A percentile compares a stretch with the other conserved stretches of the same genome.
These are phyloP conservation scores for Chaetura pelagica DNA, from an alignment of 2,113 vertebrate genomes.

Conservation along the genomic window DNA sequence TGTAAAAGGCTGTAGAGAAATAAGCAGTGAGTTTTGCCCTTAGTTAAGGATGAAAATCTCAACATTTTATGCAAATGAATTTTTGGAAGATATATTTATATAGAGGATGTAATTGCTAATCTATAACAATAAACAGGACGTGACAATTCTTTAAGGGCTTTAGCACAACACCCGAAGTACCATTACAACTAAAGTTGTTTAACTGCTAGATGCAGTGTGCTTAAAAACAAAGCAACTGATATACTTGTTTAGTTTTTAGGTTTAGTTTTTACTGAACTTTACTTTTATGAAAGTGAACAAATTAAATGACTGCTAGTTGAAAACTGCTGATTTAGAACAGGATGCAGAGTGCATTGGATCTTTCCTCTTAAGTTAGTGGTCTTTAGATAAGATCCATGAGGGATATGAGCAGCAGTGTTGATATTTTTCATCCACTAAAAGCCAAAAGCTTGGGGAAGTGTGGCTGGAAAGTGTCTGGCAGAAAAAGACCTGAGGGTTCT, in stretches of 20 bases:
- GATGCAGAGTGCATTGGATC: background rate
- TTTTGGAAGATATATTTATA: background rate
- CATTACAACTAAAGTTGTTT: background rate
- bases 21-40: background rate
- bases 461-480: no score
- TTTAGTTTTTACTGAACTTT: background rate
- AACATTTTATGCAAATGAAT: background rate
- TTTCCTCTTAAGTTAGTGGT: background rate
- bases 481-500: no score
- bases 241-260: background rate
- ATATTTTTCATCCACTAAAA: background rate
- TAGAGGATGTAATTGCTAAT: background rate
- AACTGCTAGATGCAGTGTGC: background rate
- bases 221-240: background rate
- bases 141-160: background rate
- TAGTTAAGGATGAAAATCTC: background rate
- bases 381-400: background rate
- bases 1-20: background rate
- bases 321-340: background rate
- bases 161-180: background rate
- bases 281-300: background rate
- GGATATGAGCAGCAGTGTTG: rapidly evolving
- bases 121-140: background rate
- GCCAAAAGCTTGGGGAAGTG: no score
- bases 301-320: background rate